Conservation (phyloP, 1,140 invertebrate genomes). For the Drosophila subpulchrella region DNA sequence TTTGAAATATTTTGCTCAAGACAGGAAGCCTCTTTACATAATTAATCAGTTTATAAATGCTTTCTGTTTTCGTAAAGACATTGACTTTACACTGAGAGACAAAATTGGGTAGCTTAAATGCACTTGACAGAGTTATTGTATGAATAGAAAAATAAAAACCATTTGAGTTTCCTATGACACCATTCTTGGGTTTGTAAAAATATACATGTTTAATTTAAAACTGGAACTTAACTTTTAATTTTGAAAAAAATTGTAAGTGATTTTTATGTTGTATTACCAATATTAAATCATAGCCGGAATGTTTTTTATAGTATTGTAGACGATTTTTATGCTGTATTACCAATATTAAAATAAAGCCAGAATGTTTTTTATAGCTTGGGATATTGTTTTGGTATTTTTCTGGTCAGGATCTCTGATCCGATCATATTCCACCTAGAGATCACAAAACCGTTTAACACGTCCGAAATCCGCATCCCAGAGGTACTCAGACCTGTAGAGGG, state of each 20-base stretch:
- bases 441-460: constrained; percentile 63
- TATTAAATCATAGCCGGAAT: no score
- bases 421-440: constrained; percentile 8
- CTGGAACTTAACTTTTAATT: no score
- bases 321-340: no score
- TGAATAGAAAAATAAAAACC: no score
- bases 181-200: no score
- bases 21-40: constrained; percentile 74
- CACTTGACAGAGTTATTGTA: no score
- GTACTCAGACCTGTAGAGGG: constrained; percentile 1
- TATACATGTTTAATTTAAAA: no score
- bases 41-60: constrained; percentile 78
- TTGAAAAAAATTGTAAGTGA: no score
- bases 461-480: constrained; percentile 8
- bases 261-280: no score
- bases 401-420: neutral
- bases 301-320: no score
- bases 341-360: no score
- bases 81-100: neutral
- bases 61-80: constrained; percentile 7
- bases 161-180: no score
- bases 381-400: neutral
- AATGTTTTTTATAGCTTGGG: neutral
- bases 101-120: neutral
- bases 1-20: constrained; percentile 65